A percentile compares a stretch with the other conserved stretches of the same genome.
Evolutionary conservation across 2,888 invertebrate genomes (phyloP).

Genomic region (Craniophora ligustri): DNA sequence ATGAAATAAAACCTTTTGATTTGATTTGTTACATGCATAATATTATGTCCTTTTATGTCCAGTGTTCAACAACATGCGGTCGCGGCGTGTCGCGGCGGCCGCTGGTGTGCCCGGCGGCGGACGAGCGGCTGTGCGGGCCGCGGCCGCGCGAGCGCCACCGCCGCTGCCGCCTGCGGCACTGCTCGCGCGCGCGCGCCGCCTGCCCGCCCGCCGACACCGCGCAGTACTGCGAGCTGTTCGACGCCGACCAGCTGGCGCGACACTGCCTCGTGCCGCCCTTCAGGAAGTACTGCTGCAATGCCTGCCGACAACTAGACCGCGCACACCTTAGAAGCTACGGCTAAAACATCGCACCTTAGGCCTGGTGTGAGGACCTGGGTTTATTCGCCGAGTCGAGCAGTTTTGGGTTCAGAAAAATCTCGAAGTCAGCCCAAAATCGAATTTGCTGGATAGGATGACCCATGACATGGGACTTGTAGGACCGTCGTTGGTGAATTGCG

Average conservation of each 20-base stretch:
- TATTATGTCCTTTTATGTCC: conserved; percentile 7
- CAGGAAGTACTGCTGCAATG: conserved; percentile 89
- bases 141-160: conserved; percentile 85
- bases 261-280: conserved; percentile 89
- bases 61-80: conserved; percentile 91
- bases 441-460: neutral
- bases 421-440: neutral
- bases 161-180: conserved; percentile 83
- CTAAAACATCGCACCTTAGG: conserved; percentile 15
- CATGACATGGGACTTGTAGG: neutral
- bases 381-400: neutral
- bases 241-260: conserved; percentile 72
- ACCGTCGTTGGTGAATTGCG: conserved; percentile 2
- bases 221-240: conserved; percentile 84
- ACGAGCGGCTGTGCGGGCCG: conserved; percentile 86
- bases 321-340: conserved; percentile 47
- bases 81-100: conserved; percentile 87
- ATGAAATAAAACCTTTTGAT: too few species aligned
- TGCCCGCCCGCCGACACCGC: conserved; percentile 77
- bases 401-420: conserved; percentile 5
- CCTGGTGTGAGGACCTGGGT: conserved; percentile 3
- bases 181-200: conserved; percentile 54
- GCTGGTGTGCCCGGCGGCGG: conserved; percentile 85
- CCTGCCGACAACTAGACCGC: conserved; percentile 74
- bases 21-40: neutral